phyloP scores from a whole-genome alignment of 2,888 invertebrate species.

The Leptura quadrifasciata region DNA sequence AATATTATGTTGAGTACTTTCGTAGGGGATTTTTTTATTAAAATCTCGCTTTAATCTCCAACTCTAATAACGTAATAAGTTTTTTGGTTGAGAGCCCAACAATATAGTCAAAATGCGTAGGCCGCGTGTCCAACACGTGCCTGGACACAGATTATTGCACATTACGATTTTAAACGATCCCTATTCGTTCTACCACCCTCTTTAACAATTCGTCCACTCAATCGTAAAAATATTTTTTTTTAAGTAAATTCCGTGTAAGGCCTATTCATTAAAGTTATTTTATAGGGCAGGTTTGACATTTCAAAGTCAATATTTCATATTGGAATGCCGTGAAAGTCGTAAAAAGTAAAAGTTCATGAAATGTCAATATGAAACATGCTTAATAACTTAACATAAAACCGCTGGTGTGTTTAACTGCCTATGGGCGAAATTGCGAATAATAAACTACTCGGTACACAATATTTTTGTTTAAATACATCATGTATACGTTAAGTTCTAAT shows the following conservation, averaged over 20 bases:
- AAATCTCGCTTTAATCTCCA: conserved; percentile 59
- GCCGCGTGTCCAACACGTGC: conserved; percentile 66
- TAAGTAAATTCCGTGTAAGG: conserved; percentile 30
- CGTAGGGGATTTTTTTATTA: conserved; percentile 49
- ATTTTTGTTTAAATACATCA: no score
- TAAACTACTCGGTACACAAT: no score
- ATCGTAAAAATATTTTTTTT: conserved; percentile 36
- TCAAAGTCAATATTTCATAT: neutral
- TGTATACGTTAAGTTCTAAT: no score
- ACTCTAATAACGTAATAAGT: conserved; percentile 66
- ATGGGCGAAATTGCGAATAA: no score
- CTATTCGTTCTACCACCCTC: conserved; percentile 35
- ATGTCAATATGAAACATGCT: no score
- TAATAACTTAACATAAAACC: no score
- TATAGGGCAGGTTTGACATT: neutral
- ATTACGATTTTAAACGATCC: conserved; percentile 61
- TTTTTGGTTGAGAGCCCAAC: conserved; percentile 64
- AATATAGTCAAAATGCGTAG: conserved; percentile 55
- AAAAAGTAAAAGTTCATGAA: no score
- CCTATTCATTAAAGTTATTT: conserved; percentile 13
- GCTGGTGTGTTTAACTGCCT: no score
- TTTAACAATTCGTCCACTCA: conserved; percentile 23
- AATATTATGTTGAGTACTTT: neutral
- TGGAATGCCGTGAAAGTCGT: no score
- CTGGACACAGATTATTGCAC: conserved; percentile 67